Evolutionary conservation across 2,797 vertebrate species (phyloP), one percentile per base, ranked within the genome.

Genomic region (Halcyon chelicuti): DNA sequence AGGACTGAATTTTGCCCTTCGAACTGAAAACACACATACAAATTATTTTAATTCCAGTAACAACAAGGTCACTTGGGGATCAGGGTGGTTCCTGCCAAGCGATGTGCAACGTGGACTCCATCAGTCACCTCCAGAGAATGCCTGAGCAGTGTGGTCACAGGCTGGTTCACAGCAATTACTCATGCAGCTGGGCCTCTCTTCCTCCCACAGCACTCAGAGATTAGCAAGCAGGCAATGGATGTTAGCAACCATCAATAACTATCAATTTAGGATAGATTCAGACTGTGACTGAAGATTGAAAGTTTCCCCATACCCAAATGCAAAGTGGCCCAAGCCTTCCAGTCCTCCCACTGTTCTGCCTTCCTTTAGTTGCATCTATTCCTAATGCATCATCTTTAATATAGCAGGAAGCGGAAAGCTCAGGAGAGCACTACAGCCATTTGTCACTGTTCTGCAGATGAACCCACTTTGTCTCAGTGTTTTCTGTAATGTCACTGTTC

Each of bases 261-360:
- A 92, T 42, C 86, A 74, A 37, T 94, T 94, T 94, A 96, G 47
- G 44, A 94, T 57, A 63, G 82, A 94, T 73, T 63, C 66, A 63
- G 15, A 80, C 29, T 25, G 25, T 13, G 67, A 70, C 79, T 39
- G 68, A 83, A 83, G 73, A 91, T 4, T 20, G 46, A 90, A 83
- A 93, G 35, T 42, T 92, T 91, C 44, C 61, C 44, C 47, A 44
- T 40, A 66, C 23, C 58, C 40, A 55, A 93, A 84, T n/a, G 37
- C 25, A 88, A 86, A 94, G 21, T n/a, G 31, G 47, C 26, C 55
- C 49, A 70, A 78, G 40, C 44, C 23, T 90, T 67, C 13, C 2
- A 4, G 37, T 51, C 42, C 47, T 77, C 54, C 58, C 51, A 60
- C 13, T 86, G 35, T 8, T 88, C 79, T 86, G 51, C 54, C 31